These are phyloP conservation scores for Stegostoma tigrinum DNA, from an alignment of 2,113 vertebrate species.

Conservation along the genomic window DNA sequence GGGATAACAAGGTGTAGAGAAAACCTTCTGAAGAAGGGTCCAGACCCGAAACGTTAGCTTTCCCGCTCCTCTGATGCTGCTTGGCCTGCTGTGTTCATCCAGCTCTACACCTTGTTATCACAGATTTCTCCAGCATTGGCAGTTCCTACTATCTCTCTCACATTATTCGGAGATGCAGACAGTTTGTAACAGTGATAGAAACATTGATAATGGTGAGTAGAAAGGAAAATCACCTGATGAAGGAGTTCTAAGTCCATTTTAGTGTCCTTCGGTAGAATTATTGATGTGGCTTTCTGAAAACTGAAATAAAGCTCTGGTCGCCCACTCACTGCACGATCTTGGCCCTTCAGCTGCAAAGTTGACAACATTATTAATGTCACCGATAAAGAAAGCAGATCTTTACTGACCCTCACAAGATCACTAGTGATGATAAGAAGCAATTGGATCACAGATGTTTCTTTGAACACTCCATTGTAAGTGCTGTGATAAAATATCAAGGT, in stretches of 20 bases:
- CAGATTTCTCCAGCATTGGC: too few relatives aligned
- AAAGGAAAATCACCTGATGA: neutral
- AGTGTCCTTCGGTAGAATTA: neutral
- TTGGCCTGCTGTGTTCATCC: too few relatives aligned
- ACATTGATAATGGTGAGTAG: too few relatives aligned
- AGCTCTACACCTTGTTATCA: too few relatives aligned
- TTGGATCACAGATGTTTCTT: neutral
- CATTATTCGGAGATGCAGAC: neutral
- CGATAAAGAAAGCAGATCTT: neutral
- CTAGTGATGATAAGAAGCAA: neutral
- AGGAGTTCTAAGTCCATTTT: neutral
- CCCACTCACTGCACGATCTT: neutral
- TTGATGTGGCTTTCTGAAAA: neutral
- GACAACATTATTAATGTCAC: neutral
- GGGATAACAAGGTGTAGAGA: neutral
- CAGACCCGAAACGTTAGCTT: too few relatives aligned
- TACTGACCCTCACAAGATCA: neutral
- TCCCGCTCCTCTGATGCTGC: too few relatives aligned
- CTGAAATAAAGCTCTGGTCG: neutral
- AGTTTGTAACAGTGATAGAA: neutral
- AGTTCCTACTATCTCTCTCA: neutral
- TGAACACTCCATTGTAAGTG: neutral
- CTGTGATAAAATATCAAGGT: neutral
- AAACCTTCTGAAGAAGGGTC: too few relatives aligned
- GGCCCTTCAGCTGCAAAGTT: neutral